Percentiles rank a stretch among this genome's conserved stretches.
Evolutionary conservation across 2,888 invertebrate genomes (phyloP).

Genomic region (Tryphoninae sp.): DNA sequence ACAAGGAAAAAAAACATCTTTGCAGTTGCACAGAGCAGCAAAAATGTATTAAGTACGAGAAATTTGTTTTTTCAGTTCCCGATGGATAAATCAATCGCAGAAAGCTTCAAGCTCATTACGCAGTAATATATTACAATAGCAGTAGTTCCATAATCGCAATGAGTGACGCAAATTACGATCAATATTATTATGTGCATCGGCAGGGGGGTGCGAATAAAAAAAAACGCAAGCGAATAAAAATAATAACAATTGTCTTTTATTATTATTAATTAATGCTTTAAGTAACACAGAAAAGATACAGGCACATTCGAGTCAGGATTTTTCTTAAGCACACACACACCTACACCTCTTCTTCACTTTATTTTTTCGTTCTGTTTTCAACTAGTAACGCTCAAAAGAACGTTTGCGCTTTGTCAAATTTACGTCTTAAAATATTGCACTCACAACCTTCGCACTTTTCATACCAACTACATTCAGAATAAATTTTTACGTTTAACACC

Average conservation of each 20-base stretch:
- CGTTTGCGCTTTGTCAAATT: slow-evolving; percentile 19
- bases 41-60: not conserved
- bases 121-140: slow-evolving; percentile 8
- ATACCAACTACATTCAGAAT: slow-evolving; percentile 19
- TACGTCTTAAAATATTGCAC: slow-evolving; percentile 49
- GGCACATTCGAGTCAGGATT: slow-evolving; percentile 70
- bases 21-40: not conserved
- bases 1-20: slow-evolving; percentile 24
- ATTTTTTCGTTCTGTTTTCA: not conserved
- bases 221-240: slow-evolving; percentile 75
- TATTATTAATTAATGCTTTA: slow-evolving; percentile 74
- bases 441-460: slow-evolving; percentile 31
- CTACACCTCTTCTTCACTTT: not conserved
- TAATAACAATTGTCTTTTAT: slow-evolving; percentile 72
- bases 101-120: slow-evolving; percentile 37
- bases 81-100: slow-evolving; percentile 23
- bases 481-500: no score
- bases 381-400: slow-evolving; percentile 24
- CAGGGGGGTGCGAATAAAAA: slow-evolving; percentile 69
- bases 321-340: slow-evolving; percentile 24
- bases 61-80: not conserved
- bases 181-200: slow-evolving; percentile 39
- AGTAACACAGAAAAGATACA: slow-evolving; percentile 76
- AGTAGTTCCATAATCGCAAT: not conserved
- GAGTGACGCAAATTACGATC: slow-evolving; percentile 6